Conservation (phyloP, 2,113 vertebrate genomes). For the Mesitornis unicolor region DNA sequence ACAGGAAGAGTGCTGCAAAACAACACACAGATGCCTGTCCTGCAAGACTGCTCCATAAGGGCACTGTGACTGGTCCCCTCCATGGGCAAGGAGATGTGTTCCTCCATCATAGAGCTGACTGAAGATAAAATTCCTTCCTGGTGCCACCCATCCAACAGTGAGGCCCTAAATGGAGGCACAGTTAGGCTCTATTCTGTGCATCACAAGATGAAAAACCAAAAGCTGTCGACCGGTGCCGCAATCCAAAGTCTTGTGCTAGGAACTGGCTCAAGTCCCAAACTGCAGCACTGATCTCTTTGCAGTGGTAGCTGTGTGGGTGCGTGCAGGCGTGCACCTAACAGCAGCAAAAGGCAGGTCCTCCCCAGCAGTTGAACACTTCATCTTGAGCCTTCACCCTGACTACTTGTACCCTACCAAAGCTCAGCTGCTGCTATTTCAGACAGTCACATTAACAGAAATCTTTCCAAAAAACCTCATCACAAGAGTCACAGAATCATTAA, state of each 20-base stretch:
- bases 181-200: accelerated
- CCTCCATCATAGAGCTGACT: background rate
- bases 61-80: background rate
- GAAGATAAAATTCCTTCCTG: background rate
- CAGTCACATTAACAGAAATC: background rate
- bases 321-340: accelerated
- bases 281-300: background rate
- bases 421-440: background rate
- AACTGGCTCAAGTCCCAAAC: background rate
- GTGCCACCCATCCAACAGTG: background rate
- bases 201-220: background rate
- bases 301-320: accelerated
- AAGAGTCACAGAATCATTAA: no score
- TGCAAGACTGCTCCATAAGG: background rate
- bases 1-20: background rate
- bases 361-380: background rate
- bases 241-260: background rate
- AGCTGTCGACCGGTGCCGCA: accelerated
- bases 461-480: background rate
- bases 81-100: background rate
- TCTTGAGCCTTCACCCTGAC: accelerated
- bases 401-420: background rate
- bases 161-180: background rate
- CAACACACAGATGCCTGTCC: no score
- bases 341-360: background rate